Base-by-base conservation (phyloP, 2,888 invertebrate genomes). In the Portevinia maculata region DNA sequence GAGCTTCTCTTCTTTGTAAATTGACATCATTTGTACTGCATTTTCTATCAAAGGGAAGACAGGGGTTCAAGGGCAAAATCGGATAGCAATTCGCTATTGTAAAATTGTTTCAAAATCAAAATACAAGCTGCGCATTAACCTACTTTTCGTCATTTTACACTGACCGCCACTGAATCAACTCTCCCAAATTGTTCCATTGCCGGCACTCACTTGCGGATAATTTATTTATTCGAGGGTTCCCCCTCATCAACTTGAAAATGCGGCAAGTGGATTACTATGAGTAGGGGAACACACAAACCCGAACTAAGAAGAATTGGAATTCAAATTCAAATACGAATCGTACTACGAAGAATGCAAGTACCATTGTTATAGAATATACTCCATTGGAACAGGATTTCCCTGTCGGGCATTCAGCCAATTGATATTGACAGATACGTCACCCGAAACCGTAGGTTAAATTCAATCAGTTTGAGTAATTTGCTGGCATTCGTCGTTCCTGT, bases 381-480 rank as follows among this genome's bases (percentile, higher is more conserved):
- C 19, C 4, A 44, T 4, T 3, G 5, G 5, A 3, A 17, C 44
- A 11, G 19, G 55, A 19, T 55, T 50, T 41, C 39, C 46, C 52
- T 39, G n/a, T 24, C 60, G 60, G 19, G 39, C 65, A 39, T 67
- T 65, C 52, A 19, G 57, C 37, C 73, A 73, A 52, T 53, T 67
- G 34, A 48, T 67, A 73, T 79, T 62, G 74, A 70, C 74, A 69
- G 69, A 57, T 34, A 74, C 67, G 73, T 69, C 79, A 74, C 53
- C 48, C 57, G 64, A 8, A 73, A 59, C 34, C 53, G 0, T 37
- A 21, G 57, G 65, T 57, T 34, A 57, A 64, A 64, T 81, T 64
- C 79, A 81, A 81, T 75, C 79, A 75, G 69, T 69, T 81, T 64
- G 69, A 75, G 69, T 62, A 64, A 75, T 81, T 76, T 39, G 32